Evolutionary conservation across 1,140 invertebrate genomes (phyloP).

Genomic region (Papilio polytes): DNA sequence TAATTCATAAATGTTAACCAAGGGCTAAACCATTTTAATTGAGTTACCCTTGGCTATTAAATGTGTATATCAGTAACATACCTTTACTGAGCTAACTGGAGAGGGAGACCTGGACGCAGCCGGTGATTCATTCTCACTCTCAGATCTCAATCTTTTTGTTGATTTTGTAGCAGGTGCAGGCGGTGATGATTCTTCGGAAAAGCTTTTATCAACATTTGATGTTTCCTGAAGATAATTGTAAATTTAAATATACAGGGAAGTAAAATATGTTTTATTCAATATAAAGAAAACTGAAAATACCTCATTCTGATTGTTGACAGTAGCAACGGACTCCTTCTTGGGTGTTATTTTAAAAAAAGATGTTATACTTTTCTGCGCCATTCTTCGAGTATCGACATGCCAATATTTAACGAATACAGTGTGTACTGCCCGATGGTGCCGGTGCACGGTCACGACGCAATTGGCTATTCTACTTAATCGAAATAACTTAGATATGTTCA

Average conservation of each 20-base stretch:
- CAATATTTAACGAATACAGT: neutral
- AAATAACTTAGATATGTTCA: slow-evolving; percentile 34
- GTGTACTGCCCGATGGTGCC: neutral
- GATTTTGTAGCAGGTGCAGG: slow-evolving; percentile 34
- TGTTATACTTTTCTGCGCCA: slow-evolving; percentile 77
- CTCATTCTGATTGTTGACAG: slow-evolving; percentile 43
- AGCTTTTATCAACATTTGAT: neutral
- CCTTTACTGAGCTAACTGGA: slow-evolving; percentile 53
- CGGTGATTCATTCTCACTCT: slow-evolving; percentile 57
- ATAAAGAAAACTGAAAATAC: slow-evolving; percentile 20
- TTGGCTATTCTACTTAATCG: slow-evolving; percentile 31
- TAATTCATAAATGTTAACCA: too few species aligned
- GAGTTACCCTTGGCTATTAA: too few species aligned
- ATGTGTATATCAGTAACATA: slow-evolving; percentile 8
- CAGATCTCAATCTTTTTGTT: slow-evolving; percentile 58
- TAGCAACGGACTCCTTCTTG: slow-evolving; percentile 52
- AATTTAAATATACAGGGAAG: neutral
- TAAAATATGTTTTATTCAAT: too few species aligned
- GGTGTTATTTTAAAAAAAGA: slow-evolving; percentile 73
- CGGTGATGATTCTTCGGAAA: slow-evolving; percentile 22
- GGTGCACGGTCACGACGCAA: neutral
- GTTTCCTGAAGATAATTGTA: slow-evolving; percentile 6
- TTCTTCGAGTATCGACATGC: slow-evolving; percentile 50
- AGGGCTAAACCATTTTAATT: too few species aligned
- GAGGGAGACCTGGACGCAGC: slow-evolving; percentile 25